These are phyloP conservation scores for Tupaia tana DNA, from an alignment of 2,113 vertebrate species.

Conservation along the genomic window DNA sequence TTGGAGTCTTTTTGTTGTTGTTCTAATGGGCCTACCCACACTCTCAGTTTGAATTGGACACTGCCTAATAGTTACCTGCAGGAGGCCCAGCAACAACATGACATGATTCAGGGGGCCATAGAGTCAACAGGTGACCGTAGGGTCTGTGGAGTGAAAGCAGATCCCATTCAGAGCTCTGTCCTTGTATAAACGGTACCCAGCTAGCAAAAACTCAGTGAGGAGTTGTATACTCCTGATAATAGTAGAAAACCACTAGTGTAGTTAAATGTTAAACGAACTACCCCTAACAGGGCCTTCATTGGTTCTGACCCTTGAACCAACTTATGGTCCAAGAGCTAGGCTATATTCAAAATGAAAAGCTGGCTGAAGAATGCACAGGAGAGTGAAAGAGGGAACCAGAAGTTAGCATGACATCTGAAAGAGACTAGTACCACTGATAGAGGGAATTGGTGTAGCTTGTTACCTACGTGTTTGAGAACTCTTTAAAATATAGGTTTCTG, in stretches of 20 bases:
- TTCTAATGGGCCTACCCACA: not conserved
- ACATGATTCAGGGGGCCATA: not conserved
- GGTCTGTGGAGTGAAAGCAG: not conserved
- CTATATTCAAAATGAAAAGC: not conserved
- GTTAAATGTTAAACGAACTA: not conserved
- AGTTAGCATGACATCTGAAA: not conserved
- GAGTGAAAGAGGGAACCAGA: not conserved
- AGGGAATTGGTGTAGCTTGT: not conserved
- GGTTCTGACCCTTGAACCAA: not conserved
- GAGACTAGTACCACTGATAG: no score
- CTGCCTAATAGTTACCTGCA: not conserved
- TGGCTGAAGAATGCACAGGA: not conserved
- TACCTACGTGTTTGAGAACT: not conserved
- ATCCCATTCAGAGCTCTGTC: not conserved
- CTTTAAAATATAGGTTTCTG: not conserved
- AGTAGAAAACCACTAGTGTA: not conserved
- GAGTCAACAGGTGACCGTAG: not conserved
- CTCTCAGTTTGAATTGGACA: not conserved
- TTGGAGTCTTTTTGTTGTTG: not conserved
- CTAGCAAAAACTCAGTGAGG: not conserved
- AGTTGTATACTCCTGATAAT: not conserved
- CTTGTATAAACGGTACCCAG: not conserved
- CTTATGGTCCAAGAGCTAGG: not conserved
- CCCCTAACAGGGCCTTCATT: not conserved
- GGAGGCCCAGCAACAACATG: not conserved